These are phyloP conservation scores for Enoplosus armatus DNA, from an alignment of 2,797 vertebrate genomes.

Conservation along the genomic window DNA sequence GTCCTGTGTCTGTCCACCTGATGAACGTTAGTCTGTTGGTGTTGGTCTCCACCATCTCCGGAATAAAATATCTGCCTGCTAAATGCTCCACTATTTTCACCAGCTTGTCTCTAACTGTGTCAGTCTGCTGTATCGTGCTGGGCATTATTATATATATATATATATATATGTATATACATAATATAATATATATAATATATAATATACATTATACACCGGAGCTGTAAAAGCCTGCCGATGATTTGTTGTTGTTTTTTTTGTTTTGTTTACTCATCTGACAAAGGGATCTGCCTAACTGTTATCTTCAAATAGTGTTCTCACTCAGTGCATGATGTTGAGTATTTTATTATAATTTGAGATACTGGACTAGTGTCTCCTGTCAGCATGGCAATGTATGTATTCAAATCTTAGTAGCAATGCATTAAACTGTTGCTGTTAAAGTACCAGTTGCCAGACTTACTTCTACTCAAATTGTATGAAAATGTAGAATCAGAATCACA, in stretches of 20 bases:
- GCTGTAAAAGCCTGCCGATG: too few species aligned
- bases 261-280: neutral
- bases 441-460: neutral
- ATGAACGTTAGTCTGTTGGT: neutral
- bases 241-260: too few species aligned
- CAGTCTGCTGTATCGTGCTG: neutral
- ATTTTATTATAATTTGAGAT: neutral
- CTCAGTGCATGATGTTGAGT: neutral
- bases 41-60: neutral
- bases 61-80: neutral
- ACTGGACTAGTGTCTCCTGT: neutral
- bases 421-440: neutral
- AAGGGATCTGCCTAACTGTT: too few species aligned
- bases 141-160: too few species aligned
- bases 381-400: neutral
- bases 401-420: neutral
- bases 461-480: too few species aligned
- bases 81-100: slow-evolving; percentile 2
- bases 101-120: too few species aligned
- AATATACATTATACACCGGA: too few species aligned
- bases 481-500: too few species aligned
- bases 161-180: too few species aligned
- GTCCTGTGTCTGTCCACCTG: neutral
- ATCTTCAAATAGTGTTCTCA: neutral
- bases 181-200: too few species aligned